Percentiles rank a stretch among this genome's conserved stretches.
Conservation (phyloP, 1,140 invertebrate species). For the Centruroides sculpturatus region DNA sequence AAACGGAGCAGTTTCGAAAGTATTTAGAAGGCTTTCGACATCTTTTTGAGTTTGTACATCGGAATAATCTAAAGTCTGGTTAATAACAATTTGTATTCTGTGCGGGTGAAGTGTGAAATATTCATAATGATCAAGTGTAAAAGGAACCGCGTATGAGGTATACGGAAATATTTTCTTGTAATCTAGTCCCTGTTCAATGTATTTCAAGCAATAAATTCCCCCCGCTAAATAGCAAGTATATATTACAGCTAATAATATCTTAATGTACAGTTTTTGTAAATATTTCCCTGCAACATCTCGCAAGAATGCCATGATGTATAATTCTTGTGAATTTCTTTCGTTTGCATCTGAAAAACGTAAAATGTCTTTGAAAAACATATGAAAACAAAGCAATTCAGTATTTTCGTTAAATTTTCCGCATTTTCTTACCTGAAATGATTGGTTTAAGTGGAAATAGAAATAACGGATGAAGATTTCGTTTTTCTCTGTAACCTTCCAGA, state of each 20-base stretch:
- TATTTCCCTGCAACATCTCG: slow-evolving; percentile 57
- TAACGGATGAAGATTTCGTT: too few relatives aligned
- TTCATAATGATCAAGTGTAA: slow-evolving; percentile 70
- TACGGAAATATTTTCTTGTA: slow-evolving; percentile 63
- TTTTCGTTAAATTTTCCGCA: too few relatives aligned
- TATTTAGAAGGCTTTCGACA: slow-evolving; percentile 57
- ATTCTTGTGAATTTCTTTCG: slow-evolving; percentile 36
- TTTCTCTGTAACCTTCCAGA: too few relatives aligned
- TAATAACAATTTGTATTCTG: slow-evolving; percentile 70
- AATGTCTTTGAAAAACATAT: too few relatives aligned
- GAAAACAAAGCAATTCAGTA: too few relatives aligned
- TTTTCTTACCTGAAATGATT: too few relatives aligned
- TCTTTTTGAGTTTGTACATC: slow-evolving; percentile 37
- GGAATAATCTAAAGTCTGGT: slow-evolving; percentile 67
- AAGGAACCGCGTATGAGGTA: slow-evolving; percentile 73
- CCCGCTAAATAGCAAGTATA: slow-evolving; percentile 67
- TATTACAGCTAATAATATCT: slow-evolving; percentile 51
- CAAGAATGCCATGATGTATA: slow-evolving; percentile 77
- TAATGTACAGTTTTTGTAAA: slow-evolving; percentile 58
- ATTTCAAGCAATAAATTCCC: slow-evolving; percentile 69
- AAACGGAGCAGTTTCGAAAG: slow-evolving; percentile 63
- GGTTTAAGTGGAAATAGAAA: too few relatives aligned
- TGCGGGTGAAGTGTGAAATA: slow-evolving; percentile 82
- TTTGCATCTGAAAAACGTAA: too few relatives aligned
- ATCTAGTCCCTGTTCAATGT: slow-evolving; percentile 75